Conservation (phyloP, 2,113 vertebrate species). For the Tupaia tana region DNA sequence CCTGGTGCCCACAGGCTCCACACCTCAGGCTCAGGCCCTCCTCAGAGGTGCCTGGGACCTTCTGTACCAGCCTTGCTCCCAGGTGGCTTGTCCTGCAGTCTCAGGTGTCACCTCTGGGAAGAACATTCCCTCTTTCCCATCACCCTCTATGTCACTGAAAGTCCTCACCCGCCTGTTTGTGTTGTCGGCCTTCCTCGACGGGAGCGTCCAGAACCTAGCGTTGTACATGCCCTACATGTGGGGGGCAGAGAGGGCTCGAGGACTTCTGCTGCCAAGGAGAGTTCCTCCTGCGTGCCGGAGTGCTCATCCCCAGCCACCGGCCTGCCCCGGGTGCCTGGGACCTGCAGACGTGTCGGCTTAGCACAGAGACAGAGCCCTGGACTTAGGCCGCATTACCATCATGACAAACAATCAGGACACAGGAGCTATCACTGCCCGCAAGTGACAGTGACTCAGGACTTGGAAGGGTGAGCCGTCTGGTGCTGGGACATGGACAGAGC, state of each 20-base stretch:
- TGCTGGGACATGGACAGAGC: not conserved
- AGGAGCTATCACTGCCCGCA: not conserved
- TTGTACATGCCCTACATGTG: no score
- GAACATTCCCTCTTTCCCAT: not conserved
- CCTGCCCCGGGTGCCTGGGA: accelerated
- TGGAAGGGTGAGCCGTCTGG: not conserved
- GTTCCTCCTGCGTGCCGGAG: accelerated
- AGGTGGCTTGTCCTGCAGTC: accelerated
- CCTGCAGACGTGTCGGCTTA: accelerated
- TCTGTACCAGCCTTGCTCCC: not conserved
- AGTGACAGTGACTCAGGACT: not conserved
- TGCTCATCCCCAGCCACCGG: no score
- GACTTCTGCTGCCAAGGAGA: not conserved
- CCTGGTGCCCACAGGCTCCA: not conserved
- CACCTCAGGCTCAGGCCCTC: not conserved
- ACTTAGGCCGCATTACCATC: accelerated
- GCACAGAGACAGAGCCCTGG: not conserved
- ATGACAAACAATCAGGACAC: not conserved
- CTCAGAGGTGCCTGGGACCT: accelerated
- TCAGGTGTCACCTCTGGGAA: not conserved
- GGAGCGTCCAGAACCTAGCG: not conserved
- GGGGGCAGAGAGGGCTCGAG: accelerated
- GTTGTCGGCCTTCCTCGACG: accelerated
- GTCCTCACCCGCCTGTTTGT: not conserved
- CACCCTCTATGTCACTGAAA: not conserved